Conservation (phyloP, 2,797 vertebrate genomes). For the Phrynocephalus guinanensis region DNA sequence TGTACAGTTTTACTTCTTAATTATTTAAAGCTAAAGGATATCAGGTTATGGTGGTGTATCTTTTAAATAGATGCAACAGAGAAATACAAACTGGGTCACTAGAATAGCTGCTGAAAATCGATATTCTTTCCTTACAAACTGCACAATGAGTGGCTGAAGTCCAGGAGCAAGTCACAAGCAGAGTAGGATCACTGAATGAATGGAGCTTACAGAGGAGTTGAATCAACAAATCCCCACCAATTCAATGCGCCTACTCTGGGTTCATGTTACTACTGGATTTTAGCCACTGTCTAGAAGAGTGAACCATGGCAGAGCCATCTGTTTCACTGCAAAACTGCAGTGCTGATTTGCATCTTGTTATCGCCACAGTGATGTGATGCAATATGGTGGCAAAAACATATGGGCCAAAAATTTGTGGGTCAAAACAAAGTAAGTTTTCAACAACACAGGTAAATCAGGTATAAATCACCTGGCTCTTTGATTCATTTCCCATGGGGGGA, state of each 20-base stretch:
- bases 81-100: constrained; percentile 28
- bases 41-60: constrained; percentile 32
- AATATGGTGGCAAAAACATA: background rate
- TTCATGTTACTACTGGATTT: no score
- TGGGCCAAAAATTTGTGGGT: background rate
- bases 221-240: no score
- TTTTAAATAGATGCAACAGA: constrained; percentile 46
- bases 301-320: constrained; percentile 17
- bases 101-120: constrained; percentile 32
- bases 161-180: no score
- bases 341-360: background rate
- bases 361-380: background rate
- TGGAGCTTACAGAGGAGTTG: no score
- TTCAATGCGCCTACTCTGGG: no score
- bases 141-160: background rate
- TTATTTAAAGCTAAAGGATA: constrained; percentile 54
- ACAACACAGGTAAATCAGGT: background rate
- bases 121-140: constrained; percentile 33
- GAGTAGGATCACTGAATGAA: no score
- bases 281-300: constrained; percentile 29
- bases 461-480: background rate
- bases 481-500: background rate
- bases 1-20: constrained; percentile 35
- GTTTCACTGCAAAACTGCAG: background rate
- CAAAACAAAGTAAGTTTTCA: background rate